Evolutionary conservation across 2,113 vertebrate species (phyloP).

Genomic region (Colius striatus): DNA sequence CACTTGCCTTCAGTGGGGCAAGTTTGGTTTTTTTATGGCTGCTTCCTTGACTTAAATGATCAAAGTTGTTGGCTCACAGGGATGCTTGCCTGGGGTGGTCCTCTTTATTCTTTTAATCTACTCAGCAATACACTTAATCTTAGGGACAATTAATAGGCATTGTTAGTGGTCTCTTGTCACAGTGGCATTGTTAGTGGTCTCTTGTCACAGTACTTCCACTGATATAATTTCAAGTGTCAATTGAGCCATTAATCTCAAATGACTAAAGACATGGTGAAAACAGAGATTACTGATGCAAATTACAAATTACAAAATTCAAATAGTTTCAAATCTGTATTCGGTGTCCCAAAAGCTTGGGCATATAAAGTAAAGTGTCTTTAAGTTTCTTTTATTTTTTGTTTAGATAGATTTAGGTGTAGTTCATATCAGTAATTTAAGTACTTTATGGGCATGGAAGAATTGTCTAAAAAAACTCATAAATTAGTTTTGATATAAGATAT

Average conservation of each 20-base stretch:
- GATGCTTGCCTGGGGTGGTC: background rate
- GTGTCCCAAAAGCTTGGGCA: background rate
- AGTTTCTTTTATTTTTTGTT: background rate
- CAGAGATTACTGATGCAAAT: background rate
- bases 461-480: background rate
- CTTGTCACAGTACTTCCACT: constrained; percentile 1
- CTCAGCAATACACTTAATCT: background rate
- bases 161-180: background rate
- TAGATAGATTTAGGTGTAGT: background rate
- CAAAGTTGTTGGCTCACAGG: background rate
- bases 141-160: background rate
- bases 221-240: background rate
- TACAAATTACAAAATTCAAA: background rate
- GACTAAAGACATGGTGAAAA: background rate
- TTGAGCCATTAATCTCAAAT: background rate
- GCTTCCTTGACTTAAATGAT: background rate
- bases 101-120: constrained; percentile 1
- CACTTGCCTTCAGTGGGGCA: background rate
- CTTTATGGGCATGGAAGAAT: background rate
- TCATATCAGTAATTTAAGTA: background rate
- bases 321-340: background rate
- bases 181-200: too few species aligned
- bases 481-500: background rate
- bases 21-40: background rate
- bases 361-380: background rate